Evolutionary conservation across 2,888 invertebrate genomes (phyloP), one percentile per base, ranked within the genome.

Genomic region (Drosophila longiperda): DNA sequence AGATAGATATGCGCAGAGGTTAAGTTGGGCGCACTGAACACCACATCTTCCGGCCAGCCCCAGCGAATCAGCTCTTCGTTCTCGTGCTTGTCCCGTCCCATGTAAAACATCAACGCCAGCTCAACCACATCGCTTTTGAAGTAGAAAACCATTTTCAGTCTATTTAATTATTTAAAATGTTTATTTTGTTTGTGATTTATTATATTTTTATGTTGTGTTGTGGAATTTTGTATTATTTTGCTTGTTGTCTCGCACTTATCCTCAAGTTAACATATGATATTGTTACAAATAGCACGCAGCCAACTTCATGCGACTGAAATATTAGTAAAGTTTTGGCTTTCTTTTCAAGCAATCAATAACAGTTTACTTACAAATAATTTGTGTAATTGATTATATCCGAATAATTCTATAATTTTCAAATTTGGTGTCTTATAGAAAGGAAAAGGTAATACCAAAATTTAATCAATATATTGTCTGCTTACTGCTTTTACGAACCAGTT

Each of bases 11-110:
- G 99, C 73, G 99, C 99, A 36, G 99, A 99, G 7, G 99, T 99
- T 42, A 97, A 95, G 94, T 98, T 97, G 92, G 98, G 97, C 1
- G 99, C 99, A 93, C 99, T 99, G 93, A 99, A 99, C 99, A 99
- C 99, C 3, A 99, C 99, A 94, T 99, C 99, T 94, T 99, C 99
- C 6, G 99, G 99, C 98, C 99, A 99, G 42, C 99, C 99, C 98
- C 99, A 99, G 94, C 96, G 97, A 65, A 99, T 99, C 55, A 99
- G 94, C 89, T 99, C 98, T 94, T 99, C 99, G 95, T 99, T 99
- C 95, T 99, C 99, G 93, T 97, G 95, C 94, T 99, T 99, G 93
- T 99, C 99, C 57, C 96, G 94, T 42, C 99, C 99, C 99, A 99
- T 99, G 92, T 98, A 99, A 66, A 99, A 94, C 36, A 95, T 95